Evolutionary conservation across 92 coral and sea anemone genomes (phyloP).

Genomic region (Palythoa grandiflora): DNA sequence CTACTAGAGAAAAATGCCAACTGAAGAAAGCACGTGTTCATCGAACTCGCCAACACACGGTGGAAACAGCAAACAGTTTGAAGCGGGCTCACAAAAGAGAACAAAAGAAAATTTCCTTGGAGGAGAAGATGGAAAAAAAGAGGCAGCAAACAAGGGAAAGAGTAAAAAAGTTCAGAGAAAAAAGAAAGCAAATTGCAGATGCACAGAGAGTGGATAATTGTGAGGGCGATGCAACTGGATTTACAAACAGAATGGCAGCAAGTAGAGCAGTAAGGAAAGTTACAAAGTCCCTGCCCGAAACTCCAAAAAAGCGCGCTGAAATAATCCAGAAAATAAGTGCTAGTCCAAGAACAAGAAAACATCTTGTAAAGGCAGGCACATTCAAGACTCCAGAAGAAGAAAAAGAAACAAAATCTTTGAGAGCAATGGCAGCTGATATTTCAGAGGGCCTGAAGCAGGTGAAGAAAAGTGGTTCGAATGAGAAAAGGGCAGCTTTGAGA

Average conservation of each 20-base stretch:
- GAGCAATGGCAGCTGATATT: constrained; percentile 40
- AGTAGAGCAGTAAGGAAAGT: constrained; percentile 27
- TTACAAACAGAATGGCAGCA: constrained; percentile 39
- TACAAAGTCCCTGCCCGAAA: background rate
- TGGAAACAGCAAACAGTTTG: background rate
- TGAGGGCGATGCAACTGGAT: constrained; percentile 25
- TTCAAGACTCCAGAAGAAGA: constrained; percentile 17
- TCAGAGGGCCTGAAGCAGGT: constrained; percentile 34
- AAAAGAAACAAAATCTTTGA: constrained; percentile 14
- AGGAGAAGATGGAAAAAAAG: background rate
- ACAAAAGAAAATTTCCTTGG: background rate
- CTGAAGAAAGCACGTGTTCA: constrained; percentile 5
- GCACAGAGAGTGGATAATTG: background rate
- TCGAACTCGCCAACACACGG: constrained; percentile 3
- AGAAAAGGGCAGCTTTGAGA: constrained; percentile 33
- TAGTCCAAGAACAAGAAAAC: constrained; percentile 15
- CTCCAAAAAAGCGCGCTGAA: constrained; percentile 18
- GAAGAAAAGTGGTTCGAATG: constrained; percentile 42
- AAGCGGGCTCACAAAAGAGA: background rate
- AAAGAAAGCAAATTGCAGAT: background rate
- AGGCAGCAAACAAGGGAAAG: constrained; percentile 23
- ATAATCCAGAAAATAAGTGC: constrained; percentile 7
- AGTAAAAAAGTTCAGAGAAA: constrained; percentile 22
- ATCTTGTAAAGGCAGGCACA: constrained; percentile 8
- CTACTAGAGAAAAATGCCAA: background rate